These are phyloP conservation scores for Serinus canaria DNA, from an alignment of 2,113 vertebrate species.

Conservation along the genomic window DNA sequence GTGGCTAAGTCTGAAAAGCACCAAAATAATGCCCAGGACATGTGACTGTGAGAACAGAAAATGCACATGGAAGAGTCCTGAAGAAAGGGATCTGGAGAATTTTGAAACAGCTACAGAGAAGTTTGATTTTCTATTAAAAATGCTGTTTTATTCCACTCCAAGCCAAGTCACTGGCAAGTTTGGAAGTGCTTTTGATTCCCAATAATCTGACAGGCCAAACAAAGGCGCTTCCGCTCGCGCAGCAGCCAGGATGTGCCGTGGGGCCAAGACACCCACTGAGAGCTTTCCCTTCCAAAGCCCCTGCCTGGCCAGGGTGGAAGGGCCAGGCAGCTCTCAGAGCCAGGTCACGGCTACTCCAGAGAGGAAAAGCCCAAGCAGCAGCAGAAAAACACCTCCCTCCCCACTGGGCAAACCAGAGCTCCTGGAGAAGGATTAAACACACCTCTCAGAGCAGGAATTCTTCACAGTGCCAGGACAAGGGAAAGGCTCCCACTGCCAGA, in stretches of 20 bases:
- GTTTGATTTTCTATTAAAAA: neutral
- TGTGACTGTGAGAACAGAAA: neutral
- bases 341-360: neutral
- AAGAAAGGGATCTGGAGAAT: neutral
- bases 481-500: neutral
- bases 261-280: neutral
- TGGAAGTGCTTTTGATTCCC: neutral
- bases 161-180: neutral
- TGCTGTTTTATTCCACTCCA: neutral
- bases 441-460: neutral
- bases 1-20: neutral
- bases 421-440: neutral
- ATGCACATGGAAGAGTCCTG: fast-evolving
- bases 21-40: neutral
- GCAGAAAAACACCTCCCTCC: neutral
- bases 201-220: neutral
- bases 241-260: neutral
- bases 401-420: neutral
- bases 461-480: neutral
- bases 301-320: neutral
- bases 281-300: neutral
- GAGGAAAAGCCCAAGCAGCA: neutral
- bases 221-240: neutral
- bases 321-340: neutral
- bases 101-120: neutral